Conservation (phyloP, 2,888 invertebrate species). For the Oscheius sp. region DNA sequence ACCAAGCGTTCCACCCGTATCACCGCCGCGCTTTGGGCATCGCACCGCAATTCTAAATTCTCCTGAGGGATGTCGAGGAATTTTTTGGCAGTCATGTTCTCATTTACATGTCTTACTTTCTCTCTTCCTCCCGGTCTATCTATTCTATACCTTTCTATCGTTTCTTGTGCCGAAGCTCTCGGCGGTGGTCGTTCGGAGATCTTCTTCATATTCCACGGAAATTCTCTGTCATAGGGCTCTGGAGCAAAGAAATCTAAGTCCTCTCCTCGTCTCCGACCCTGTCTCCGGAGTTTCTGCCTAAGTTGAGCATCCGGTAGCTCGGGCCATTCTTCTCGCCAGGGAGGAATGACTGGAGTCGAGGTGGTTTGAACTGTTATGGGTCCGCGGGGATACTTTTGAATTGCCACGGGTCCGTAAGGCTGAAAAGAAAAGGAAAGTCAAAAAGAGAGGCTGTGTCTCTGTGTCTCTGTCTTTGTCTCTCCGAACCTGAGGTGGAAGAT, state of each 20-base stretch:
- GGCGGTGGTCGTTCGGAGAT: constrained; percentile 12
- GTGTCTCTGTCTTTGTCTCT: too few relatives aligned
- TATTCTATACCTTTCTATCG: constrained; percentile 40
- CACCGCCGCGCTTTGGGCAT: too few relatives aligned
- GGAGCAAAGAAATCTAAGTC: constrained; percentile 56
- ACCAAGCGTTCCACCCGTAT: too few relatives aligned
- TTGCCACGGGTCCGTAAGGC: constrained; percentile 1
- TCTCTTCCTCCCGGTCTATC: not conserved
- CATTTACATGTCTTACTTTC: too few relatives aligned
- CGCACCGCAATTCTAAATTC: too few relatives aligned
- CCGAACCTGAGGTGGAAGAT: not conserved
- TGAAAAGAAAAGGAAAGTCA: not conserved
- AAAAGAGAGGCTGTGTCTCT: not conserved
- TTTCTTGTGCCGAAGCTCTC: constrained; percentile 30
- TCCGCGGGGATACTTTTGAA: not conserved
- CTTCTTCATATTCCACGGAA: constrained; percentile 58
- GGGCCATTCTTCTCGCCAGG: constrained; percentile 61
- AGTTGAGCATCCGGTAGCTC: constrained; percentile 54
- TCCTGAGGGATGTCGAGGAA: too few relatives aligned
- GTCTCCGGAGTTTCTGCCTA: constrained; percentile 50
- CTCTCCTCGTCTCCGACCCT: constrained; percentile 20
- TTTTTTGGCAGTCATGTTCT: too few relatives aligned
- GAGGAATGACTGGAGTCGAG: constrained; percentile 43
- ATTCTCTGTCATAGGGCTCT: constrained; percentile 46
- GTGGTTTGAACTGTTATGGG: constrained; percentile 34